Conservation (phyloP, 1,140 invertebrate genomes). For the Thrips palmi region DNA sequence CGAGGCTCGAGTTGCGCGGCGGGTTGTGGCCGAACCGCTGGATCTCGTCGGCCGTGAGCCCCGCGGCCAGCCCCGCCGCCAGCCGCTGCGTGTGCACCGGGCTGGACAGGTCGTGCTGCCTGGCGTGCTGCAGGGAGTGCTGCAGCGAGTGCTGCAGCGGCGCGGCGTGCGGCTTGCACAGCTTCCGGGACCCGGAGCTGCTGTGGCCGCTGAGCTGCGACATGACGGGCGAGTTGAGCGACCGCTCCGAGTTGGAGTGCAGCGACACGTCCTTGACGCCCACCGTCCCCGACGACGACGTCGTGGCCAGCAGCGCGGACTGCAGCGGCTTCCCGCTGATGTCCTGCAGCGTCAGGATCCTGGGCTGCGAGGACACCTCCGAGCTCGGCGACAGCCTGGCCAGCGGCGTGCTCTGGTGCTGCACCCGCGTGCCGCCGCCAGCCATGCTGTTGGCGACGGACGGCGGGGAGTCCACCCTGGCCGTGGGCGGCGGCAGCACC, state of each 20-base stretch:
- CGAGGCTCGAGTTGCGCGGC: slow-evolving; percentile 68
- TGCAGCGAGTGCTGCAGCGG: slow-evolving; percentile 34
- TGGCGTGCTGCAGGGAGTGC: slow-evolving; percentile 27
- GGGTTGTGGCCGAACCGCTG: slow-evolving; percentile 68
- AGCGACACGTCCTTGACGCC: slow-evolving; percentile 63
- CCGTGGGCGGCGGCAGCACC: slow-evolving; percentile 39
- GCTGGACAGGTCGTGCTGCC: no score
- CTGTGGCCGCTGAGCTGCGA: slow-evolving; percentile 69
- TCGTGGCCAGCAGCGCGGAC: slow-evolving; percentile 68
- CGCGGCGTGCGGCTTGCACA: slow-evolving; percentile 33
- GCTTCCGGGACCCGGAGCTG: slow-evolving; percentile 52
- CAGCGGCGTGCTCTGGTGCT: slow-evolving; percentile 68
- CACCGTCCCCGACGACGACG: slow-evolving; percentile 64
- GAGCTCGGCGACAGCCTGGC: slow-evolving; percentile 79
- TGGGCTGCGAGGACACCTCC: slow-evolving; percentile 72
- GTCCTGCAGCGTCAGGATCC: slow-evolving; percentile 80
- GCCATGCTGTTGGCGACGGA: background rate
- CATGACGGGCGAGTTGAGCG: slow-evolving; percentile 78
- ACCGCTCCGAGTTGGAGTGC: slow-evolving; percentile 75
- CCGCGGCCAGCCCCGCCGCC: slow-evolving; percentile 32
- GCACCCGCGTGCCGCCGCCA: slow-evolving; percentile 33
- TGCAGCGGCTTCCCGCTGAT: slow-evolving; percentile 83
- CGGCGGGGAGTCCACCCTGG: slow-evolving; percentile 18
- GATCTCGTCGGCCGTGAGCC: slow-evolving; percentile 81
- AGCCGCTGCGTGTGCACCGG: slow-evolving; percentile 18